Base-by-base conservation (phyloP, 2,797 vertebrate genomes). In the Sebastes diaconus region DNA sequence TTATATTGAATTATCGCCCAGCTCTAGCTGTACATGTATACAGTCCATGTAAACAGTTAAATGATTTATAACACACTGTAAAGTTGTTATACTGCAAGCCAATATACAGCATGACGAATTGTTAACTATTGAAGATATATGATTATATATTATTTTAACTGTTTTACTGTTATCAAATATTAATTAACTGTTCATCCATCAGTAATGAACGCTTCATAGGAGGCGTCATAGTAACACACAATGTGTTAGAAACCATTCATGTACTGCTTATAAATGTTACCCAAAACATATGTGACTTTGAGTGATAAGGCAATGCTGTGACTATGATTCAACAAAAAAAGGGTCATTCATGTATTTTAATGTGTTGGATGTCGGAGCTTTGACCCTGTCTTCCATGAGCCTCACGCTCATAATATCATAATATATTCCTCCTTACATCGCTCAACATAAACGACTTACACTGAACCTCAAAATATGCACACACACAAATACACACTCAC, bases 301-400 rank as follows among this genome's bases (percentile, higher is more conserved):
- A 78, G 22, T 78, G 63, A 80, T 90, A 88, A 93, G 88, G 90
- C 91, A 90, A 90, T 89, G 85, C 66, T 90, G 86, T 80, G 84
- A 86, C n/a, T 42, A 61, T 74, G 79, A 82, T 63, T 81, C 5
- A 82, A 85, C 11, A 60, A 64, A 80, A 46, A 82, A 64, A 54
- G n/a, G 7, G 60, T 85, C 3, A 69, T 54, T 88, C 30, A 42
- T 64, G 46, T 79, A 46, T 81, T 67, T 73, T 54, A 52, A 63
- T 27, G 71, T 39, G 60, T 75, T 68, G 29, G 18, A 63, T 30
- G 42, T 78, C 46, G 54, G 60, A 66, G 55, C 42, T 79, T 75
- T 52, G 22, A 75, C 52, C 42, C 6, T 0, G 12, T 77, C 32
- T 46, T 58, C 8, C 27, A 27, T 59, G 54, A 64, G 52, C 73